Evolutionary conservation across 2,888 invertebrate species (phyloP).

Genomic region (Hirtodrosophila cameraria): DNA sequence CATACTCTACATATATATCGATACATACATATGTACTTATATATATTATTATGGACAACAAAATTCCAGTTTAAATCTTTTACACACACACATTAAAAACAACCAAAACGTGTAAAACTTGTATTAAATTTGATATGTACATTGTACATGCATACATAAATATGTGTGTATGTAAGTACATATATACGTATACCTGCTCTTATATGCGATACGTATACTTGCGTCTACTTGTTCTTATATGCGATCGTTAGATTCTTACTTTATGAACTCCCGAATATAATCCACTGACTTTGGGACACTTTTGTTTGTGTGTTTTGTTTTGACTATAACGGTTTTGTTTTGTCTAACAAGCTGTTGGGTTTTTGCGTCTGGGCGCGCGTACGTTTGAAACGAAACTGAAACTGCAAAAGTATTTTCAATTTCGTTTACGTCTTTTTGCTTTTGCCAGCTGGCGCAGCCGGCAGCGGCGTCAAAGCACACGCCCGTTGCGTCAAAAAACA

Average conservation of each 20-base stretch:
- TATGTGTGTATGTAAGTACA: conserved; percentile 3
- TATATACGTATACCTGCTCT: background rate
- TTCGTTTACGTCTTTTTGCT: conserved; percentile 50
- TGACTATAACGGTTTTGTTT: conserved; percentile 18
- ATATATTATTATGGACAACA: background rate
- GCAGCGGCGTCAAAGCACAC: conserved; percentile 34
- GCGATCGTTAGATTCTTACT: conserved; percentile 33
- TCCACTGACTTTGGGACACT: conserved; percentile 23
- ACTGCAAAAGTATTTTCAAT: conserved; percentile 64
- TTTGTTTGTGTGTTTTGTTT: conserved; percentile 23
- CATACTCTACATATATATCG: no score
- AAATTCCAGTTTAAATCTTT: background rate
- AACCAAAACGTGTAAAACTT: conserved; percentile 16
- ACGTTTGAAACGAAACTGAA: conserved; percentile 81
- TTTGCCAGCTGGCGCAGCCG: conserved; percentile 33
- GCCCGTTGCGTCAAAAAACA: conserved; percentile 21
- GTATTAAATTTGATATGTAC: conserved; percentile 4
- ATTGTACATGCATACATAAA: background rate
- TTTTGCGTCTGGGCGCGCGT: conserved; percentile 71
- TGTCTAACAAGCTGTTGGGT: conserved; percentile 24
- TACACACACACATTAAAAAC: background rate
- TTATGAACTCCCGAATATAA: conserved; percentile 28
- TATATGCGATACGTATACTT: no score
- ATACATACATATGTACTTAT: no score
- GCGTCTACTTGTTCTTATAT: background rate